Evolutionary conservation across 2,113 vertebrate genomes (phyloP).

Genomic region (Chroicocephalus ridibundus): DNA sequence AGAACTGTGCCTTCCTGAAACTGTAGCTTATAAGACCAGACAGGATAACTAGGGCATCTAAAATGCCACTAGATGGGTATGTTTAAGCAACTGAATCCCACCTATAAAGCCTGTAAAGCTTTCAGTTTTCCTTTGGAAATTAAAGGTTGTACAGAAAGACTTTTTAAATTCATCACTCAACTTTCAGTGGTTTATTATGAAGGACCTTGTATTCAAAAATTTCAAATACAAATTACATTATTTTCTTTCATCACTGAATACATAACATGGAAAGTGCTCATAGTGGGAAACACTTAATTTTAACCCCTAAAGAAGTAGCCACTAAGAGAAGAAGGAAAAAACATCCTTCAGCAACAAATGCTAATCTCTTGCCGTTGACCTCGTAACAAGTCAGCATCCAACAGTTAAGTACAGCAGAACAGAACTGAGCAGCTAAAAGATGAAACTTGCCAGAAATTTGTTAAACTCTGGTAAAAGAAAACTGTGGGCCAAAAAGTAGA

Average conservation of each 20-base stretch:
- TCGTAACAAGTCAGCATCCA: not conserved
- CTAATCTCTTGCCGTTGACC: not conserved
- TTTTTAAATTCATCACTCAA: not conserved
- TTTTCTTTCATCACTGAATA: not conserved
- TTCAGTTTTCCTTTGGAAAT: not conserved
- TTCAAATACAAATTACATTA: not conserved
- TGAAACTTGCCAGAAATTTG: not conserved
- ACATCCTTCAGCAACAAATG: not conserved
- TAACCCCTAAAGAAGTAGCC: not conserved
- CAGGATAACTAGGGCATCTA: not conserved
- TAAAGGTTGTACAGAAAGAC: not conserved
- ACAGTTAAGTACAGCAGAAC: not conserved
- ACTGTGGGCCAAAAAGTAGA: not conserved
- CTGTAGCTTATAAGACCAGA: not conserved
- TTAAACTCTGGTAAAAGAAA: not conserved
- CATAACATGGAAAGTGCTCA: not conserved
- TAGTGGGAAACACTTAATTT: not conserved
- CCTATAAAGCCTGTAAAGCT: not conserved
- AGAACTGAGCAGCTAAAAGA: not conserved
- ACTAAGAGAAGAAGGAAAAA: not conserved
- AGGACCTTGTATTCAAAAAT: not conserved
- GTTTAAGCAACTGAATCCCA: not conserved
- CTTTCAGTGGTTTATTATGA: not conserved
- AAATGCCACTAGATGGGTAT: not conserved
- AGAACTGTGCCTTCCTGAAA: not conserved